Evolutionary conservation across 1,140 invertebrate genomes (phyloP), one percentile per base, ranked within the genome.

Genomic region (Papilio helenus): DNA sequence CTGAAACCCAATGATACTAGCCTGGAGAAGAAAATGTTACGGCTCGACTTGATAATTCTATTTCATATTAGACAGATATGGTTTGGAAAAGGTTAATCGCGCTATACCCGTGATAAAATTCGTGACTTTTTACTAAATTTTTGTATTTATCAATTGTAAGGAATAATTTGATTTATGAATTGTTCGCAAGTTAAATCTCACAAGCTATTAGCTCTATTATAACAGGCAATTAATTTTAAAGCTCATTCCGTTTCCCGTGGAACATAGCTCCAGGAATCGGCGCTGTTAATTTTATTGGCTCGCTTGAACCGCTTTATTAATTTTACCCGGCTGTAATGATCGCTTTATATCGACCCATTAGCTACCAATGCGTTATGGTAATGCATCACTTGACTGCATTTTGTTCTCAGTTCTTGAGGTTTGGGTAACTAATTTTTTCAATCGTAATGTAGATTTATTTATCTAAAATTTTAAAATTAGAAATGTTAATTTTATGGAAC

Each of bases 241-340:
- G 72, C 72, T 49, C 72, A 49, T 74, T 74, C 14, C 10, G 39
- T 74, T 49, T 46, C 72, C 20, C 20, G 9, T 20, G 42, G 39
- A 42, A 23, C 44, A 16, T 44, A 44, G 29, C 49, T 76, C 55
- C 74, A 79, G 72, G 72, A 83, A 84, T 85, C 77, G 80, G 79
- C 77, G 82, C 81, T 82, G 83, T 87, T 86, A 86, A 88, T 83
- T 89, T 88, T 84, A 88, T 82, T 83, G 81, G 77, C 76, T 81
- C 79, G 83, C 79, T 84, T 77, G 44, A 79, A 74, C 82, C 81
- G 61, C 76, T 83, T 85, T 84, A 86, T 83, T 83, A 84, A 86
- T 84, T 77, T 68, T 71, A 72, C 44, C 44, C 81, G 55, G 18
- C 61, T 34, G 9, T 61, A 29, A 68, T 80, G 80, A 76, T 72